A percentile compares a stretch with the other conserved stretches of the same genome.
These are phyloP conservation scores for Podarcis cretensis DNA, from an alignment of 2,113 vertebrate genomes.

Conservation along the genomic window DNA sequence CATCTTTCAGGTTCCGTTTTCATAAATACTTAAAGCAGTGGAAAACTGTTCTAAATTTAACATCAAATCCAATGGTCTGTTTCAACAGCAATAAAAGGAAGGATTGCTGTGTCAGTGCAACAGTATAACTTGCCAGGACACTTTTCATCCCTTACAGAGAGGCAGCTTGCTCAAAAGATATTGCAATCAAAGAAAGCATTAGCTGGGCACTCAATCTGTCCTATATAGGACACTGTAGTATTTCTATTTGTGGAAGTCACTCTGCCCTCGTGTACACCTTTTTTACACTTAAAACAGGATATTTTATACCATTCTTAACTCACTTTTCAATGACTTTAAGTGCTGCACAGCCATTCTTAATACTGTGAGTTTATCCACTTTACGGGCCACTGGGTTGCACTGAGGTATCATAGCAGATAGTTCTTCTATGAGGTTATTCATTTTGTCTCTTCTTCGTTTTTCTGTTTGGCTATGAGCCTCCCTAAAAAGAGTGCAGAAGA, in stretches of 20 bases:
- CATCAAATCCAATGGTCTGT: background rate
- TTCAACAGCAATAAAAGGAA: background rate
- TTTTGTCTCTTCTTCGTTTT: conserved; percentile 92
- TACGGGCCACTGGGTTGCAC: conserved; percentile 87
- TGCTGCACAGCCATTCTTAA: conserved; percentile 93
- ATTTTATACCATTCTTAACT: conserved; percentile 2
- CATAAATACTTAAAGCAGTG: background rate
- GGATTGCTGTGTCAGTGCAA: background rate
- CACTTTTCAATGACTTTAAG: conserved; percentile 90
- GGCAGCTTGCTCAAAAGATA: background rate
- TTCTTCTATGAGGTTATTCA: conserved; percentile 93
- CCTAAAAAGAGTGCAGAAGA: conserved; percentile 66
- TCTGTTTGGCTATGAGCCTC: conserved; percentile 95
- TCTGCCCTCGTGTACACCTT: background rate
- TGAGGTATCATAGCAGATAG: conserved; percentile 92
- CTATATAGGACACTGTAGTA: background rate
- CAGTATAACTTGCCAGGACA: background rate
- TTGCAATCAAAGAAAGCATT: background rate
- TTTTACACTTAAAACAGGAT: background rate
- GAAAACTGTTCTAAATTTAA: background rate
- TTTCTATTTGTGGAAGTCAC: background rate
- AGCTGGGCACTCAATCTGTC: too few relatives aligned
- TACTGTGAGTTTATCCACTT: conserved; percentile 93
- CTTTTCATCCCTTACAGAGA: background rate
- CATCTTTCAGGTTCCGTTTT: background rate